Evolutionary conservation across 2,113 vertebrate species (phyloP).

Genomic region (Oxyura jamaicensis): DNA sequence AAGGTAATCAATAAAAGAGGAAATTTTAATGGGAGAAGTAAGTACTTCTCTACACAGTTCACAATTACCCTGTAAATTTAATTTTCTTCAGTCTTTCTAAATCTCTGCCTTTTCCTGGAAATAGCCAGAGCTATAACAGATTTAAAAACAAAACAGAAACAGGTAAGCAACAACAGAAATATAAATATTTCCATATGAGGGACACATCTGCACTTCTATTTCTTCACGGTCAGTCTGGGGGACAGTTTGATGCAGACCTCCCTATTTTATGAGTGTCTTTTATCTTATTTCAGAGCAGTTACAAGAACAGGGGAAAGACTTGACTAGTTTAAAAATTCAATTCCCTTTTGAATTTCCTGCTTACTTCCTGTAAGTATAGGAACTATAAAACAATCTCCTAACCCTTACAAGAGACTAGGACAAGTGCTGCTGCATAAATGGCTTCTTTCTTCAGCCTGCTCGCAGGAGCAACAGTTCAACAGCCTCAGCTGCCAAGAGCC

Average conservation of each 20-base stretch:
- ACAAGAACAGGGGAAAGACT: not conserved
- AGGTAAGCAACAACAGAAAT: not conserved
- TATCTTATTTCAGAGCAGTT: not conserved
- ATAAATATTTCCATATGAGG: not conserved
- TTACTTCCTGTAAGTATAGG: not conserved
- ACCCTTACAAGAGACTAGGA: not conserved
- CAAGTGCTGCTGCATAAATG: not conserved
- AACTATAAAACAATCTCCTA: not conserved
- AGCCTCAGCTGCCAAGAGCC: not conserved
- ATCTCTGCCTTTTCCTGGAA: not conserved
- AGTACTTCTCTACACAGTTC: not conserved
- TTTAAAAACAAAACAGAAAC: not conserved
- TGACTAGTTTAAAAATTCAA: not conserved
- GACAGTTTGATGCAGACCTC: not conserved
- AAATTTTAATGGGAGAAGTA: not conserved
- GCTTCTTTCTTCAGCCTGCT: not conserved
- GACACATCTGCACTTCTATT: not conserved
- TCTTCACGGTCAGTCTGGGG: not conserved
- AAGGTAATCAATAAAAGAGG: not conserved
- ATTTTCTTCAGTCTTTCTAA: not conserved
- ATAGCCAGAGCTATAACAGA: not conserved
- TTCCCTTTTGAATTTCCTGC: not conserved
- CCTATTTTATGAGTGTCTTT: not conserved
- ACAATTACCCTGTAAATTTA: not conserved
- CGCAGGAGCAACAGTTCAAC: not conserved